phyloP scores from a whole-genome alignment of 92 coral and sea anemone species.

The Paramuricea clavata region DNA sequence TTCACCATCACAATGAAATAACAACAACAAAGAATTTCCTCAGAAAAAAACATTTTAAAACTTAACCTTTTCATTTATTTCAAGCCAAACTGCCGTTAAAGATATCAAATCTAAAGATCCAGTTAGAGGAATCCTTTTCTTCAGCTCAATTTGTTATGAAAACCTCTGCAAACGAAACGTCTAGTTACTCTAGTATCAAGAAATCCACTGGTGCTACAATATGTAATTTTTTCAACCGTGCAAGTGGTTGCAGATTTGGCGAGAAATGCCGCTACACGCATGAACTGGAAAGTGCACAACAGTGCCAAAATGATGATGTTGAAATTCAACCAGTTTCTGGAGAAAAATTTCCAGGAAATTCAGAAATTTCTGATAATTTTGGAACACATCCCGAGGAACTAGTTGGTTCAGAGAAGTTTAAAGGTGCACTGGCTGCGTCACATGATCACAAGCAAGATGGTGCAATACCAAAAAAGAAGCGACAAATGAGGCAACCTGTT shows the following conservation, averaged over 20 bases:
- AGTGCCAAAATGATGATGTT: not conserved
- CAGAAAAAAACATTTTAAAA: no score
- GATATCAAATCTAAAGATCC: not conserved
- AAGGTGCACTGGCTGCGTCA: not conserved
- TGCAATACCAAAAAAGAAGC: not conserved
- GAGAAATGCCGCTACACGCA: slow-evolving; percentile 80
- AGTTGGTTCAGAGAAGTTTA: not conserved
- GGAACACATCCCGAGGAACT: not conserved
- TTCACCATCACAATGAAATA: slow-evolving; percentile 3
- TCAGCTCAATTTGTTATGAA: not conserved
- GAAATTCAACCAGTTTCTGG: not conserved
- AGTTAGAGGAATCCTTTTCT: not conserved
- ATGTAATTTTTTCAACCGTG: slow-evolving; percentile 76
- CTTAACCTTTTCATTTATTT: no score
- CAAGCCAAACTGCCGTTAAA: not conserved
- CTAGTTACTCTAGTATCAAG: not conserved
- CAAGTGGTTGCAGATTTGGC: slow-evolving; percentile 76
- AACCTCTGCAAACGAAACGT: not conserved
- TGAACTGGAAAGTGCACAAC: not conserved
- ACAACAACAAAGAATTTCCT: not conserved
- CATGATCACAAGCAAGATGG: not conserved
- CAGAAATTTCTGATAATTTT: not conserved
- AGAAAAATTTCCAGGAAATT: not conserved
- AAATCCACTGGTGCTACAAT: not conserved
- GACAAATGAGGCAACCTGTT: slow-evolving; percentile 1